phyloP scores from a whole-genome alignment of 2,888 invertebrate species.

The Empis livida region DNA sequence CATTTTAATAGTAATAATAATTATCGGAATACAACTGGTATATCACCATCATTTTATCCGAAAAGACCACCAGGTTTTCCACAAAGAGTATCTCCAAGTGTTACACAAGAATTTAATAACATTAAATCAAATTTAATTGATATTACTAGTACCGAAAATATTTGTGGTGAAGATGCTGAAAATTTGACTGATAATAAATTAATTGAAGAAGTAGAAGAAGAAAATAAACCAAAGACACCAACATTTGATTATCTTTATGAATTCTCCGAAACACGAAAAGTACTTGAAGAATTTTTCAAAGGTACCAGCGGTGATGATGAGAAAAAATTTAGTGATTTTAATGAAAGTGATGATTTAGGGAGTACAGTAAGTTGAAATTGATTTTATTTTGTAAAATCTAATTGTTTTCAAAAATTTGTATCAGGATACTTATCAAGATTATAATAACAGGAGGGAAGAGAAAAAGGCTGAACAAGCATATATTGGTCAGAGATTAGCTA shows the following conservation, averaged over 20 bases:
- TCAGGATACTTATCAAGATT: conserved; percentile 25
- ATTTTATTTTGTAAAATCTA: not conserved
- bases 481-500: conserved; percentile 35
- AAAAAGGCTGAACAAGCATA: conserved; percentile 31
- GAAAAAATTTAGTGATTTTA: conserved; percentile 34
- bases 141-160: conserved; percentile 10
- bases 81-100: conserved; percentile 39
- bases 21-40: conserved; percentile 36
- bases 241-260: conserved; percentile 84
- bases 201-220: conserved; percentile 7
- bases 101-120: not conserved
- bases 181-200: conserved; percentile 7
- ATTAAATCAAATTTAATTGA: conserved; percentile 25
- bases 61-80: conserved; percentile 75
- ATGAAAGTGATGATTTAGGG: conserved; percentile 31
- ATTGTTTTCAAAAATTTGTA: conserved; percentile 1
- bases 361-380: conserved; percentile 24
- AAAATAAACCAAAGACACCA: conserved; percentile 33
- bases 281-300: conserved; percentile 83
- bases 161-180: conserved; percentile 12
- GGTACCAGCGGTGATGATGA: conserved; percentile 51
- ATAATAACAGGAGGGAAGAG: conserved; percentile 19
- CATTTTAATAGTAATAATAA: not conserved
- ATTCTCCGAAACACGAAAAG: conserved; percentile 85
- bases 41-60: conserved; percentile 53